A percentile compares a stretch with the other conserved stretches of the same genome.
These are phyloP conservation scores for Siderastrea radians DNA, from an alignment of 92 coral and sea anemone species.

Conservation along the genomic window DNA sequence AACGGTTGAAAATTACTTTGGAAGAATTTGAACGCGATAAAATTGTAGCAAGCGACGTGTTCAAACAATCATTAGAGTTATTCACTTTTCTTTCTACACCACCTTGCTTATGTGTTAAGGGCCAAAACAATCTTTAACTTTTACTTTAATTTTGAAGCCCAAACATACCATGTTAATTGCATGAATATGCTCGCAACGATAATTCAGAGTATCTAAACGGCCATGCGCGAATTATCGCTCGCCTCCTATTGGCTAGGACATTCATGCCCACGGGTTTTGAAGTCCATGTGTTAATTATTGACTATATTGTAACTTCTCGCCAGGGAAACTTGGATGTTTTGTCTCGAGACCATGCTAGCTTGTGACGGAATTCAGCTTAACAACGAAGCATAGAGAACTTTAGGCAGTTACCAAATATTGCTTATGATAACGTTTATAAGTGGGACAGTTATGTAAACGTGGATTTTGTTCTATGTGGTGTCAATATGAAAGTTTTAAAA, in stretches of 20 bases:
- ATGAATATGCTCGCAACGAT: not conserved
- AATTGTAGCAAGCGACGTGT: not conserved
- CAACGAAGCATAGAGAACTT: not conserved
- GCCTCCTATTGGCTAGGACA: conserved; percentile 7
- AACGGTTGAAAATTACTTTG: no score
- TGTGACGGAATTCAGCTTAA: conserved; percentile 11
- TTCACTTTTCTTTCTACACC: not conserved
- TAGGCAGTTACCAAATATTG: not conserved
- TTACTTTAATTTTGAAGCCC: not conserved
- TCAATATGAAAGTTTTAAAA: conserved; percentile 52
- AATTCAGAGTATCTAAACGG: not conserved
- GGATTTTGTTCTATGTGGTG: not conserved
- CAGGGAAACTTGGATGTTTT: conserved; percentile 20
- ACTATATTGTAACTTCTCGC: conserved; percentile 29
- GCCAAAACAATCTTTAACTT: not conserved
- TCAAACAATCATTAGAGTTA: not conserved
- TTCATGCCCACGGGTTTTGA: conserved; percentile 16
- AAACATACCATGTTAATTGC: no score
- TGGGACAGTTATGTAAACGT: not conserved
- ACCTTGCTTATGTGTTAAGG: not conserved
- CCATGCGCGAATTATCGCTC: conserved; percentile 16
- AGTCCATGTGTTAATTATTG: conserved; percentile 41
- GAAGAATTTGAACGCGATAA: not conserved
- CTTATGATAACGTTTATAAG: not conserved
- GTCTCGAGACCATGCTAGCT: conserved; percentile 6